Conservation (phyloP, 64 coral and sea anemone species). For the Stylophora pistillata region DNA sequence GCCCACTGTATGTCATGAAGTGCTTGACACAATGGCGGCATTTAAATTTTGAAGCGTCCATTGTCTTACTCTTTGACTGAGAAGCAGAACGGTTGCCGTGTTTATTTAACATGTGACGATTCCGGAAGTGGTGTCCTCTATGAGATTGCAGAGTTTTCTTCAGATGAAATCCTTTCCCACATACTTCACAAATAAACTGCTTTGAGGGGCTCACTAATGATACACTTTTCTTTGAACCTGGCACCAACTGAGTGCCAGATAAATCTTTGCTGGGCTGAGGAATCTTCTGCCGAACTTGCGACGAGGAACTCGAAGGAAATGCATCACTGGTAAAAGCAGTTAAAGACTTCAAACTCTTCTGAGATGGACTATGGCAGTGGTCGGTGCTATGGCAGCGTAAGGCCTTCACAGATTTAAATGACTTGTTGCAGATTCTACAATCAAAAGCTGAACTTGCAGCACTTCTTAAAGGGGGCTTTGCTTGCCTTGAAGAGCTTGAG, state of each 20-base stretch:
- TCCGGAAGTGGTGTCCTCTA: constrained; percentile 9
- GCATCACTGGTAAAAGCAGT: too few relatives aligned
- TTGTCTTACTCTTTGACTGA: not conserved
- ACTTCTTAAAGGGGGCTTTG: too few relatives aligned
- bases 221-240: too few relatives aligned
- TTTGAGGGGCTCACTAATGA: not conserved
- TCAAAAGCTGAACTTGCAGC: not conserved
- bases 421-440: constrained; percentile 1
- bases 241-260: too few relatives aligned
- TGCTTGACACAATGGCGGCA: not conserved
- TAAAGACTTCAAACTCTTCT: not conserved
- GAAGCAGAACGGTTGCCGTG: too few relatives aligned
- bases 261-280: too few relatives aligned
- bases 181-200: not conserved
- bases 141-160: not conserved
- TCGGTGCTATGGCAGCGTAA: not conserved
- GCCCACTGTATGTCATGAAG: not conserved
- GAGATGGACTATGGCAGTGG: not conserved
- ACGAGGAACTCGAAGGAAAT: not conserved
- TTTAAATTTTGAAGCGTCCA: not conserved
- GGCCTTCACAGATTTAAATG: not conserved
- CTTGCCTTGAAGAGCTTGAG: not conserved
- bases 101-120: not conserved
- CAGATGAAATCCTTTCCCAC: not conserved
- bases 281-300: not conserved